Evolutionary conservation across 2,888 invertebrate species (phyloP).

Genomic region (Eilema griseolum): DNA sequence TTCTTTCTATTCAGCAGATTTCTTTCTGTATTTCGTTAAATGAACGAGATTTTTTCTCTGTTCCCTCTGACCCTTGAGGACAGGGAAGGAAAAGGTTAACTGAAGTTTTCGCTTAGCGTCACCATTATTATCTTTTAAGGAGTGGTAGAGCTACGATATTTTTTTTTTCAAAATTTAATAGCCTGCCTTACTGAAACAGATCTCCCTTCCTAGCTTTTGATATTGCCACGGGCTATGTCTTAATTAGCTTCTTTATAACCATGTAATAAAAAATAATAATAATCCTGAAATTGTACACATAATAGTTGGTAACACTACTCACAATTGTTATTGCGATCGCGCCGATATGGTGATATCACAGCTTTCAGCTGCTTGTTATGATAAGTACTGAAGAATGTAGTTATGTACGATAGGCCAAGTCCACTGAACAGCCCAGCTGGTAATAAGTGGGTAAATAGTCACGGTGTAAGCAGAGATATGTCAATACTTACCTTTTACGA

Average conservation of each 20-base stretch:
- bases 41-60: background rate
- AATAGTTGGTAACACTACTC: background rate
- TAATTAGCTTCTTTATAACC: too few relatives aligned
- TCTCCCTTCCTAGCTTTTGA: too few relatives aligned
- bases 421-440: conserved; percentile 4
- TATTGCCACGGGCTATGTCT: too few relatives aligned
- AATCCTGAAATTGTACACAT: background rate
- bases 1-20: too few relatives aligned
- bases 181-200: too few relatives aligned
- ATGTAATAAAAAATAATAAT: background rate
- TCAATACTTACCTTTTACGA: background rate
- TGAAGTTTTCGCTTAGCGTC: background rate
- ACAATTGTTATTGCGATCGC: conserved; percentile 55
- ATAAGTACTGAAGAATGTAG: conserved; percentile 10
- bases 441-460: too few relatives aligned
- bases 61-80: background rate
- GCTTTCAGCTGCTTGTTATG: conserved; percentile 17
- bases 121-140: background rate
- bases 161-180: too few relatives aligned
- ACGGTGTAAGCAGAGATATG: background rate
- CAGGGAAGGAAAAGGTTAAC: background rate
- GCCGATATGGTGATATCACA: conserved; percentile 63
- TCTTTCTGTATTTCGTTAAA: too few relatives aligned
- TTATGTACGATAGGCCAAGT: background rate
- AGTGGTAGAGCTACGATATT: background rate